Evolutionary conservation across 2,113 vertebrate species (phyloP).

Genomic region (Electrona antarctica): DNA sequence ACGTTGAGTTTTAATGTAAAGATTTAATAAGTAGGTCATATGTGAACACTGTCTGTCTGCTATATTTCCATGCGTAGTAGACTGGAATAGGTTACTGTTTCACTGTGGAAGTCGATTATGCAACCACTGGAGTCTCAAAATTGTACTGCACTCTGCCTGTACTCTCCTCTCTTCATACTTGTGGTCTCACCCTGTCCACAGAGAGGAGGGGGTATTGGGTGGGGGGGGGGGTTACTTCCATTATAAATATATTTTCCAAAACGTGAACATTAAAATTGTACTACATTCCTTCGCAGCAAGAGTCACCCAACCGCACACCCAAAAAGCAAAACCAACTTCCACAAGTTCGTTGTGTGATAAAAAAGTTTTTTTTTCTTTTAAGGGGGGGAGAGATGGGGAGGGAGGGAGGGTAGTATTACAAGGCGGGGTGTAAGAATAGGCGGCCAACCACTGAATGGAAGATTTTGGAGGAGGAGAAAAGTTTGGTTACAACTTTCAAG

Average conservation of each 20-base stretch:
- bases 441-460: conserved; percentile 70
- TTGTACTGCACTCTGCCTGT: conserved; percentile 64
- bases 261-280: not conserved
- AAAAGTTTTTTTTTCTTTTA: not conserved
- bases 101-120: conserved; percentile 60
- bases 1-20: not conserved
- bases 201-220: conserved; percentile 30
- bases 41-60: not conserved
- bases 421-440: conserved; percentile 67
- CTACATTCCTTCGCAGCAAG: conserved; percentile 43
- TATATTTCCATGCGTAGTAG: conserved; percentile 19
- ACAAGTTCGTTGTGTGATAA: conserved; percentile 61
- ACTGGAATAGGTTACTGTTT: conserved; percentile 38
- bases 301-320: conserved; percentile 13
- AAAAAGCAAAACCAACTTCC: conserved; percentile 60
- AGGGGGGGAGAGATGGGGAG: not conserved
- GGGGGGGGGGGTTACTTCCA: conserved; percentile 52
- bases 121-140: conserved; percentile 62
- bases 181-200: conserved; percentile 63
- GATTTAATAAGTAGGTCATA: conserved; percentile 22
- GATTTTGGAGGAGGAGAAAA: conserved; percentile 59
- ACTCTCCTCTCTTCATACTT: conserved; percentile 63
- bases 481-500: conserved; percentile 42
- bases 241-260: conserved; percentile 45
- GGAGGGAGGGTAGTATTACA: conserved; percentile 56